Percentiles rank a stretch among this genome's conserved stretches.
Evolutionary conservation across 2,888 invertebrate genomes (phyloP).

Genomic region (Antheraea yamamai): DNA sequence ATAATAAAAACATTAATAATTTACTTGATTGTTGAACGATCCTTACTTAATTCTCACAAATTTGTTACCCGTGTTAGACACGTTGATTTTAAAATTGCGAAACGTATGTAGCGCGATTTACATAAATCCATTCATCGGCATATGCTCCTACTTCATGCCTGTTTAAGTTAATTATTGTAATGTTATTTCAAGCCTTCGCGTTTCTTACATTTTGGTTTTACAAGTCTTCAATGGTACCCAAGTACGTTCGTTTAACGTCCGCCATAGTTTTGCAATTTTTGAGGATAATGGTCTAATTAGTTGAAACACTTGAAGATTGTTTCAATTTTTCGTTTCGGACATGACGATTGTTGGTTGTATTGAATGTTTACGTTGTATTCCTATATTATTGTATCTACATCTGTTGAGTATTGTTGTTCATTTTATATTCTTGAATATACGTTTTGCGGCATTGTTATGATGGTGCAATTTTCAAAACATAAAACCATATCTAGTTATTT

Average conservation of each 20-base stretch:
- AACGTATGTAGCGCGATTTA: background rate
- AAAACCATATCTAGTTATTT: too few relatives aligned
- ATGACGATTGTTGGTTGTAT: background rate
- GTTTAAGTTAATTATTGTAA: conserved; percentile 24
- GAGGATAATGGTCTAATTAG: conserved; percentile 10
- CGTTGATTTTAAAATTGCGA: background rate
- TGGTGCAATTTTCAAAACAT: too few relatives aligned
- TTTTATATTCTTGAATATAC: background rate
- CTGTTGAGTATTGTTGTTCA: too few relatives aligned
- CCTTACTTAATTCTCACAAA: background rate
- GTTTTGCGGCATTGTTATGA: too few relatives aligned
- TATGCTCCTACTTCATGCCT: conserved; percentile 21
- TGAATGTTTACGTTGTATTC: background rate
- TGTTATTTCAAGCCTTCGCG: background rate
- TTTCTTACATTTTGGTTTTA: conserved; percentile 9
- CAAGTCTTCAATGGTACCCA: conserved; percentile 5
- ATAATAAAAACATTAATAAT: background rate
- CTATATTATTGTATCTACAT: too few relatives aligned
- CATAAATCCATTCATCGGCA: conserved; percentile 7
- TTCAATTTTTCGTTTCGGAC: background rate
- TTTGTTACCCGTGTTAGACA: background rate
- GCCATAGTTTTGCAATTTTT: background rate
- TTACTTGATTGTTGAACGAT: background rate
- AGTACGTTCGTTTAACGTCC: background rate
- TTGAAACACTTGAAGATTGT: background rate